Evolutionary conservation across 2,888 invertebrate genomes (phyloP).

Genomic region (Ophion obscuratus): DNA sequence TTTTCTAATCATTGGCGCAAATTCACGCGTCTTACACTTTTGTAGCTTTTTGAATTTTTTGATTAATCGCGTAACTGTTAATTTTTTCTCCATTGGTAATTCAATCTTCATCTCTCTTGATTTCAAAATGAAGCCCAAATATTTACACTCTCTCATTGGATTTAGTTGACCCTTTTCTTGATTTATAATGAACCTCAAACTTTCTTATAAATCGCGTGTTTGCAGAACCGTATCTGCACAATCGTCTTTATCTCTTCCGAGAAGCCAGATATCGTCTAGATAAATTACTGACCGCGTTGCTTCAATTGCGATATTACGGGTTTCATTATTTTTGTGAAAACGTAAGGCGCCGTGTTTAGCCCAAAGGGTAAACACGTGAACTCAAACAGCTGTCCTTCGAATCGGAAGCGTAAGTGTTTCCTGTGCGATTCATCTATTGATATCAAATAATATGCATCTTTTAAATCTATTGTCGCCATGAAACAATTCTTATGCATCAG

Average conservation of each 20-base stretch:
- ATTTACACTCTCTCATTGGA: conserved; percentile 41
- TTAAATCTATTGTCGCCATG: conserved; percentile 26
- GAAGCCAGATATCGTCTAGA: conserved; percentile 39
- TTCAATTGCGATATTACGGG: conserved; percentile 10
- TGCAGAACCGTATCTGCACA: conserved; percentile 23
- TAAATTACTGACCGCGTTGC: conserved; percentile 31
- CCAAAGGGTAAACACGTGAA: conserved; percentile 40
- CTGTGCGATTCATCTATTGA: conserved; percentile 20
- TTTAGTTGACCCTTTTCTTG: conserved; percentile 6
- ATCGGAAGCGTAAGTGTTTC: conserved; percentile 20
- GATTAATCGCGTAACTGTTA: conserved; percentile 14
- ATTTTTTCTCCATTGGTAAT: conserved; percentile 40
- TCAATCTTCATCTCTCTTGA: conserved; percentile 50
- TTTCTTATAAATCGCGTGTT: conserved; percentile 12
- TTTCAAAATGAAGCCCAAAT: conserved; percentile 47
- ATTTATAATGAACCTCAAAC: conserved; percentile 33
- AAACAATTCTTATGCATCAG: conserved; percentile 30
- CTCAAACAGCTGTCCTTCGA: conserved; percentile 26
- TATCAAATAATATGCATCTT: not conserved
- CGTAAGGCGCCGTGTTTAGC: conserved; percentile 30
- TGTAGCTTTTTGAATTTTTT: conserved; percentile 23
- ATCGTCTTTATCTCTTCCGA: conserved; percentile 7
- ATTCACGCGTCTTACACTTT: conserved; percentile 51
- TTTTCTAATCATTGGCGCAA: conserved; percentile 45
- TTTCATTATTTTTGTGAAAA: conserved; percentile 29